Percentiles rank a stretch among this genome's conserved stretches.
phyloP scores from a whole-genome alignment of 2,113 vertebrate species.

The Pseudonaja textilis region DNA sequence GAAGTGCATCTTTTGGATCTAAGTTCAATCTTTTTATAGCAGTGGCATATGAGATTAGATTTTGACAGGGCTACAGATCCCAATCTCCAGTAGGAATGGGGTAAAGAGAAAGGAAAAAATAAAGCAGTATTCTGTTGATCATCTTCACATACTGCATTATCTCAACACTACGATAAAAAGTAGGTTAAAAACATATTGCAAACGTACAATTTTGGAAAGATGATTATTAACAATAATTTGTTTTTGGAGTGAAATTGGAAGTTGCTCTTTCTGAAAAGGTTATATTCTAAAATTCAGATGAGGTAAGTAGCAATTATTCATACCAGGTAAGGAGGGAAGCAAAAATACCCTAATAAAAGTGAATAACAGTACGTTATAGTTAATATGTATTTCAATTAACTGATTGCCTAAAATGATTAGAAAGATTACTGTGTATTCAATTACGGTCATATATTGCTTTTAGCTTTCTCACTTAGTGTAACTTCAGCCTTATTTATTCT shows the following conservation, averaged over 20 bases:
- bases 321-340: not conserved
- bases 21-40: not conserved
- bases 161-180: slow-evolving; percentile 3
- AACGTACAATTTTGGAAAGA: not conserved
- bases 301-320: not conserved
- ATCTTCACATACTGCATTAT: not conserved
- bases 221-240: not conserved
- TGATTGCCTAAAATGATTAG: not conserved
- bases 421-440: not conserved
- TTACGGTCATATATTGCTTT: not conserved
- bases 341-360: not conserved
- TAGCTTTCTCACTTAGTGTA: not conserved
- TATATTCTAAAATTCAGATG: not conserved
- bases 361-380: not conserved
- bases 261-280: not conserved
- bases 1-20: not conserved
- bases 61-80: not conserved
- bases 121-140: not conserved
- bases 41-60: not conserved
- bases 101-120: not conserved
- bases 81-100: not conserved
- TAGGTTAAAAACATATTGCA: not conserved
- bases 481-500: not conserved
- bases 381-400: not conserved
- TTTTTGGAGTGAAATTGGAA: not conserved